A percentile compares a stretch with the other conserved stretches of the same genome.
Evolutionary conservation across 2,888 invertebrate genomes (phyloP).

Genomic region (Cosmopolites sordidus): DNA sequence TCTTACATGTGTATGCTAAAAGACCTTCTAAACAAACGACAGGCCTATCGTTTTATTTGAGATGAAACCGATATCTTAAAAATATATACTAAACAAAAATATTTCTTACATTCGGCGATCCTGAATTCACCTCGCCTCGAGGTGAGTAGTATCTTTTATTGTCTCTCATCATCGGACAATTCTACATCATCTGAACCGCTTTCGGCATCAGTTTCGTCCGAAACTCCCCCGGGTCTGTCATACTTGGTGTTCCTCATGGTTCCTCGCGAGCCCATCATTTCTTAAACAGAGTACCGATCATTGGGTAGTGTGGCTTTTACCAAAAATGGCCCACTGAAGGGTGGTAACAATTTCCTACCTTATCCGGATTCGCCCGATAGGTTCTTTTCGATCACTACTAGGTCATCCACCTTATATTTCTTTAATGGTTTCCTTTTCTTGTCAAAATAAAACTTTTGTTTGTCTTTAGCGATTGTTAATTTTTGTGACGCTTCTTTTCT

Average conservation of each 20-base stretch:
- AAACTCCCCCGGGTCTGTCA: neutral
- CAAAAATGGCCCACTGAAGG: neutral
- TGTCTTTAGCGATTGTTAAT: neutral
- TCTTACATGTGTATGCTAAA: no score
- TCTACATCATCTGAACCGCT: no score
- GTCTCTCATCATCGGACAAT: no score
- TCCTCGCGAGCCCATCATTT: neutral
- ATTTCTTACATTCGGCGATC: constrained; percentile 2
- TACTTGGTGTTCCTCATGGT: neutral
- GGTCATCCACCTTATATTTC: constrained; percentile 2
- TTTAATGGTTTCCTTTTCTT: neutral
- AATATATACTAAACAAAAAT: no score
- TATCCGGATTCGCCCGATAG: no score
- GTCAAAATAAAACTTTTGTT: neutral
- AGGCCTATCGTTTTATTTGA: no score
- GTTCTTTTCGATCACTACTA: neutral
- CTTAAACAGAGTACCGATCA: neutral
- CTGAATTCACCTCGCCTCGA: neutral
- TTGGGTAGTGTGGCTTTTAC: neutral
- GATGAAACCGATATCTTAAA: no score
- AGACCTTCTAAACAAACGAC: no score
- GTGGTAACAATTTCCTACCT: neutral
- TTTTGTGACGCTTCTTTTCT: neutral
- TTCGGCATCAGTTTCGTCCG: neutral
- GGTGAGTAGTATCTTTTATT: neutral